phyloP scores from a whole-genome alignment of 2,113 vertebrate genomes.

The Siniperca chuatsi region DNA sequence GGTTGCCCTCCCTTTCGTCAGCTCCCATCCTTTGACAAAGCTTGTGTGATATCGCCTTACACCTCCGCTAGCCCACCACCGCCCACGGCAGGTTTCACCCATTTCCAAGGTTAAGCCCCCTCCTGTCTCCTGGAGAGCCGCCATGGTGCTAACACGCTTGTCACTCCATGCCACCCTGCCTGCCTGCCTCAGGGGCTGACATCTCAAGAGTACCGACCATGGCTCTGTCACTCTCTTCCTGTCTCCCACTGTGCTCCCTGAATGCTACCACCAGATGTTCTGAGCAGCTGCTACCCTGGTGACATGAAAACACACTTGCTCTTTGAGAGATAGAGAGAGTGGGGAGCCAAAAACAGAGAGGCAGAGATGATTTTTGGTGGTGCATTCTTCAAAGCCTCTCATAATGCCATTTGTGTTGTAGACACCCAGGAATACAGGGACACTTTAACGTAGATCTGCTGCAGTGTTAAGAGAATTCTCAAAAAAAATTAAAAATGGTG shows the following conservation, averaged over 20 bases:
- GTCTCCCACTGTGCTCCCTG: conserved; percentile 61
- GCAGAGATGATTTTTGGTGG: conserved; percentile 32
- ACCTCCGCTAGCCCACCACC: background rate
- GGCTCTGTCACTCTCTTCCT: conserved; percentile 54
- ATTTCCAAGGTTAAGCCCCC: conserved; percentile 61
- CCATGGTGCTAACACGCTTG: conserved; percentile 60
- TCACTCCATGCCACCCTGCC: conserved; percentile 52
- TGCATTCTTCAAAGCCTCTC: conserved; percentile 43
- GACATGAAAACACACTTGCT: conserved; percentile 55
- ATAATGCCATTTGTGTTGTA: conserved; percentile 29
- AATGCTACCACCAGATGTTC: conserved; percentile 75
- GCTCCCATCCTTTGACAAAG: conserved; percentile 44
- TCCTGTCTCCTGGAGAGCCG: conserved; percentile 49
- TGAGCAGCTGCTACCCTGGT: conserved; percentile 72
- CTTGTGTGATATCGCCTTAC: conserved; percentile 37
- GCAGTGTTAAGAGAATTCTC: conserved; percentile 30
- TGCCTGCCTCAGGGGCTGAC: conserved; percentile 46
- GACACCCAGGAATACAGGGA: conserved; percentile 45
- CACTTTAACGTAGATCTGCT: conserved; percentile 48
- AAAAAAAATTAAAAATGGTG: conserved; percentile 12
- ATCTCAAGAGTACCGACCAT: conserved; percentile 47
- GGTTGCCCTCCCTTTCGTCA: conserved; percentile 35
- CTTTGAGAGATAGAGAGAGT: conserved; percentile 16
- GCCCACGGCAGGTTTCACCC: conserved; percentile 41
- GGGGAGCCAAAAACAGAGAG: conserved; percentile 15